Base-by-base conservation (phyloP, 2,113 vertebrate species). In the Oncorhynchus kisutch region DNA sequence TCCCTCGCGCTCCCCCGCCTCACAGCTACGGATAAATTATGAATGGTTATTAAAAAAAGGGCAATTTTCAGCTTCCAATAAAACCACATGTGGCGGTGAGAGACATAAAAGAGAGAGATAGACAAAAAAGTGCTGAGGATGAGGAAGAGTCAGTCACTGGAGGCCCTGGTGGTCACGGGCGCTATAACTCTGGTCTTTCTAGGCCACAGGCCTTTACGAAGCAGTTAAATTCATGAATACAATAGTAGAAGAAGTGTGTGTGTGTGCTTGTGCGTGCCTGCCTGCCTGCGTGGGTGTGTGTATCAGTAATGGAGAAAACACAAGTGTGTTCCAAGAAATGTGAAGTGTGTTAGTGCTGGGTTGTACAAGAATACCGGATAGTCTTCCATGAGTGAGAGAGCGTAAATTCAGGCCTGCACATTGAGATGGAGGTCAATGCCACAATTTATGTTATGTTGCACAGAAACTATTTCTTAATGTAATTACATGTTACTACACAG, bases 21-120 rank as follows among this genome's bases (percentile, higher is more conserved):
- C 86, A 85, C 80, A 92, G 88, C 81, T 77, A 78, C 71, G 75
- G 18, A 88, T 92, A 90, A 93, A 92, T 92, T 92, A 93, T 93
- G 87, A 81, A 93, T 92, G 91, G 88, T 92, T 92, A 92, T 93
- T 93, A 92, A 88, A 91, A 91, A 91, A 93, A 93, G 89, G 88
- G 85, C 90, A 90, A 92, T 92, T 92, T 93, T 91, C 91, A 91
- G 88, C 86, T 82, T 84, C 78, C 81, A 85, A 91, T 91, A 91
- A 91, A 88, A 92, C 88, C 85, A 85, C 78, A 62, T 24, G 60
- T 9, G 5, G 83, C 72, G 24, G 75, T 79, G 69, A 77, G 81
- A 90, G 82, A 84, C 87, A 83, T 86, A 78, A 89, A 89, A 90
- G 82, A 86, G 84, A 85, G 85, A 82, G 76, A 86, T 84, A 85